These are phyloP conservation scores for Monoplex corrugatus DNA, from an alignment of 2,888 invertebrate genomes.

Conservation along the genomic window DNA sequence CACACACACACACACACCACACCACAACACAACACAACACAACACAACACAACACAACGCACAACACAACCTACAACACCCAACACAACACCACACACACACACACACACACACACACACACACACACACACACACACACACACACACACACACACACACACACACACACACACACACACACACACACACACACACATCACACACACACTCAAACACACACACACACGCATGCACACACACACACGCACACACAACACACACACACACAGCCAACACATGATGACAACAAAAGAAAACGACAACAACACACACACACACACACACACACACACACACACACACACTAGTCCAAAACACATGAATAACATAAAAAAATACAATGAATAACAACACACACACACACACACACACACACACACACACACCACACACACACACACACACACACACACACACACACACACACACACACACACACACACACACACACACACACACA, in stretches of 20 bases:
- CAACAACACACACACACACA: neutral
- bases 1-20: neutral
- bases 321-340: conserved; percentile 1
- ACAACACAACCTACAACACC: too few species aligned
- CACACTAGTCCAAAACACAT: neutral
- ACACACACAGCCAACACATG: neutral
- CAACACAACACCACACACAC: too few species aligned
- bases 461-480: too few species aligned
- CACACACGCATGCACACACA: neutral
- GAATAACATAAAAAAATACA: too few species aligned
- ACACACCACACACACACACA: too few species aligned
- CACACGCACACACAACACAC: neutral
- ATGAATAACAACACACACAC: neutral
- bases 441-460: too few species aligned
- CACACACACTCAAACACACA: neutral
- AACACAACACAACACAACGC: too few species aligned
- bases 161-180: neutral
- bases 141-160: neutral
- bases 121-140: neutral
- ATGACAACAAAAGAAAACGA: too few species aligned
- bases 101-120: too few species aligned
- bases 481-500: too few species aligned
- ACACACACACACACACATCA: neutral
- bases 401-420: conserved; percentile 17
- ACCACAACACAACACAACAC: too few species aligned